A percentile compares a stretch with the other conserved stretches of the same genome.
Evolutionary conservation across 2,113 vertebrate genomes (phyloP).

Genomic region (Bos javanicus): DNA sequence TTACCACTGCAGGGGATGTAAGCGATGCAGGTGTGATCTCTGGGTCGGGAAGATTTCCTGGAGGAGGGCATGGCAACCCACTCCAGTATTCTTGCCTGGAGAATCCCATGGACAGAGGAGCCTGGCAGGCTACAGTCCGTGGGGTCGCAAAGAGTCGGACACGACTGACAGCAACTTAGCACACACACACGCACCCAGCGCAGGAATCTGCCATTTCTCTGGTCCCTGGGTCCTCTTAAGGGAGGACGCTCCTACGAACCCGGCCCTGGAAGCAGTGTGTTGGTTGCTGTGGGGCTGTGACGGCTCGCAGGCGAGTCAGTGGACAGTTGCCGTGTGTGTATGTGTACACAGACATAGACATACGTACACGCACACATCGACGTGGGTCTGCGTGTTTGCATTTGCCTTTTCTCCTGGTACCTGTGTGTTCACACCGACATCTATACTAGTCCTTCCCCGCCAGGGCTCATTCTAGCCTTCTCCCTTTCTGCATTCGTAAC

Average conservation of each 20-base stretch:
- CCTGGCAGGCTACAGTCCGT: background rate
- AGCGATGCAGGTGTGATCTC: background rate
- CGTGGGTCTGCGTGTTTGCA: rapidly evolving
- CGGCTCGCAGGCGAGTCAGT: background rate
- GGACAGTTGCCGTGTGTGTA: background rate
- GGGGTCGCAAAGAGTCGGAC: background rate
- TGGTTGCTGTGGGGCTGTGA: background rate
- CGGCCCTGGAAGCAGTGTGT: rapidly evolving
- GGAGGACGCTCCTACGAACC: background rate
- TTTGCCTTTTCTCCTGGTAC: rapidly evolving
- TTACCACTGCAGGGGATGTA: background rate
- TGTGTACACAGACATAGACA: background rate
- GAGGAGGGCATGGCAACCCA: background rate
- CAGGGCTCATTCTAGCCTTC: rapidly evolving
- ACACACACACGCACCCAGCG: rapidly evolving
- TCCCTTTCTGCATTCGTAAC: background rate
- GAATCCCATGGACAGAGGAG: background rate
- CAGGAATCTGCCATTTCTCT: background rate
- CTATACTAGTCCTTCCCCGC: rapidly evolving
- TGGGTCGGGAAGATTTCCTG: background rate
- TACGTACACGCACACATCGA: rapidly evolving
- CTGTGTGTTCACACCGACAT: rapidly evolving
- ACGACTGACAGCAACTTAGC: background rate
- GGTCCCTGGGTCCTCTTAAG: background rate
- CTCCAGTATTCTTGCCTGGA: background rate